phyloP scores from a whole-genome alignment of 2,888 invertebrate genomes.

The Cantharis flavilabris region DNA sequence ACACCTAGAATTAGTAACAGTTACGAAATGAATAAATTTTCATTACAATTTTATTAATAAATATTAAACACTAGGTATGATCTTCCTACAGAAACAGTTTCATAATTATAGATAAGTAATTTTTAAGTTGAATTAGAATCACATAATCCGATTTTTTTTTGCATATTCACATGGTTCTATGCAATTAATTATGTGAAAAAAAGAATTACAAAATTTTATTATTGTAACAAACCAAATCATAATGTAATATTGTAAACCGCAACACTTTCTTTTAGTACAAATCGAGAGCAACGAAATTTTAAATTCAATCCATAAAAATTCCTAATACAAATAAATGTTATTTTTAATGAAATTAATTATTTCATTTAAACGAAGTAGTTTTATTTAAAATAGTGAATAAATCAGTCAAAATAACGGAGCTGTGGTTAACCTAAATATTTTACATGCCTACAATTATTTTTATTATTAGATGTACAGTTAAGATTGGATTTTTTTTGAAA shows the following conservation, averaged over 20 bases:
- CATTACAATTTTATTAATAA: neutral
- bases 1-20: slow-evolving; percentile 23
- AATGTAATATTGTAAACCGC: slow-evolving; percentile 16
- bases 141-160: neutral
- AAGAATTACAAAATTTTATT: neutral
- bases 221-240: neutral
- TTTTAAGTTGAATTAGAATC: neutral
- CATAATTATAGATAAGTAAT: neutral
- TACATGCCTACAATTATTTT: neutral
- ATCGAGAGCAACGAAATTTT: neutral
- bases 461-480: slow-evolving; percentile 3
- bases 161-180: neutral
- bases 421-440: slow-evolving; percentile 1
- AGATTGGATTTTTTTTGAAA: neutral
- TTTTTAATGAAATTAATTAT: neutral
- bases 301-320: neutral
- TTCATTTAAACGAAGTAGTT: neutral
- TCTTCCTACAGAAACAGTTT: neutral
- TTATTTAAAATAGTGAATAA: neutral
- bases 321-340: neutral
- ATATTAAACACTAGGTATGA: neutral
- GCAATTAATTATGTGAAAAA: neutral
- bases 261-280: slow-evolving; percentile 12
- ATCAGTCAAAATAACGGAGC: neutral
- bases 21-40: neutral